These are phyloP conservation scores for Amiota minor DNA, from an alignment of 2,888 invertebrate species.

Conservation along the genomic window DNA sequence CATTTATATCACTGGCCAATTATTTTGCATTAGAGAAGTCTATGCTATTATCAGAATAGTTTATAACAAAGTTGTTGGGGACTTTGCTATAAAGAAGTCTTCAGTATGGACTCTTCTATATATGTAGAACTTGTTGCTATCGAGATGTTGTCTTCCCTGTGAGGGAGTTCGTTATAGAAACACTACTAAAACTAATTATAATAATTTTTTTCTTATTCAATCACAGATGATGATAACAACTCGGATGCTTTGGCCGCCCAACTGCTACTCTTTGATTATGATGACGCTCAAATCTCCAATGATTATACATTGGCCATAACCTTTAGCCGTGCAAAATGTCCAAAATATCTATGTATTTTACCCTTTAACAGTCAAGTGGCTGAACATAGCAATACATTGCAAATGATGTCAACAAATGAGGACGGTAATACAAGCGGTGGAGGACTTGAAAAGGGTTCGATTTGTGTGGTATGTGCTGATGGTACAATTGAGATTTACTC, in stretches of 20 bases:
- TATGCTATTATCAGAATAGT: too few relatives aligned
- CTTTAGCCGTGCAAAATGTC: slow-evolving; percentile 79
- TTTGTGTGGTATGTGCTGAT: slow-evolving; percentile 83
- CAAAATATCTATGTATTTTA: slow-evolving; percentile 81
- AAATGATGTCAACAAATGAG: slow-evolving; percentile 26
- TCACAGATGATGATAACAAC: slow-evolving; percentile 51
- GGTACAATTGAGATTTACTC: slow-evolving; percentile 84
- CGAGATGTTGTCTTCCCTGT: too few relatives aligned
- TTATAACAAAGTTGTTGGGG: too few relatives aligned
- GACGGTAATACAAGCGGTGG: slow-evolving; percentile 10
- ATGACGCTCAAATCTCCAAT: slow-evolving; percentile 63
- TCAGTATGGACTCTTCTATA: too few relatives aligned
- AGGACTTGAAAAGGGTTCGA: slow-evolving; percentile 75
- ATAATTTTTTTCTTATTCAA: too few relatives aligned
- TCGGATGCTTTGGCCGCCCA: slow-evolving; percentile 65
- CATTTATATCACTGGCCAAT: too few relatives aligned
- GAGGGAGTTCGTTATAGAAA: too few relatives aligned
- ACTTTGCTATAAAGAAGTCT: too few relatives aligned
- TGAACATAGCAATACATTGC: slow-evolving; percentile 24
- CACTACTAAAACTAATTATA: too few relatives aligned
- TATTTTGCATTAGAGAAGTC: too few relatives aligned
- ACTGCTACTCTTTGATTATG: slow-evolving; percentile 64
- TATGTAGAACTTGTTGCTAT: too few relatives aligned
- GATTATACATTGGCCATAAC: slow-evolving; percentile 74
- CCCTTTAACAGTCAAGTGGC: slow-evolving; percentile 71